Conservation (phyloP, 37 sponge, comb jelly and placozoan species). For the Mnemiopsis leidyi region DNA sequence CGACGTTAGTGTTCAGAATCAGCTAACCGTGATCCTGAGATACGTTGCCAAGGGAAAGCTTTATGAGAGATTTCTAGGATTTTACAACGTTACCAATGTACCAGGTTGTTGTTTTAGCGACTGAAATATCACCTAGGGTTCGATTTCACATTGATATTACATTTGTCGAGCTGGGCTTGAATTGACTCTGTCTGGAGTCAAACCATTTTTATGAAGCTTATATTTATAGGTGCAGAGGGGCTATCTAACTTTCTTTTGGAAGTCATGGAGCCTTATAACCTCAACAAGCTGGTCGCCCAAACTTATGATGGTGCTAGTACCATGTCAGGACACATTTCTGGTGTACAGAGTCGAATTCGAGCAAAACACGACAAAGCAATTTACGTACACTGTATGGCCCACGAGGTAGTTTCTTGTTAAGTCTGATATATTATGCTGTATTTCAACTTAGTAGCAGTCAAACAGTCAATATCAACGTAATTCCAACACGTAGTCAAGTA, state of each 20-base stretch:
- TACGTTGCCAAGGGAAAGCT: background rate
- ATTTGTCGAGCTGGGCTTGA: background rate
- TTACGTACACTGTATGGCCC: slow-evolving; percentile 26
- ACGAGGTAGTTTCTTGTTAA: no score
- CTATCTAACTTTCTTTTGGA: background rate
- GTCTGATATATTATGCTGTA: background rate
- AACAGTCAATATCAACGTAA: no score
- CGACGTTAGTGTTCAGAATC: background rate
- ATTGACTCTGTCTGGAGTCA: background rate
- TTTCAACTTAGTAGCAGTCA: no score
- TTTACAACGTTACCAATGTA: background rate
- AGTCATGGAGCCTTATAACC: background rate
- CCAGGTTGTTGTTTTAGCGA: background rate
- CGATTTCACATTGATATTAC: no score
- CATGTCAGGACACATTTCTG: background rate
- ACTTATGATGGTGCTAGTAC: background rate
- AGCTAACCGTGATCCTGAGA: background rate
- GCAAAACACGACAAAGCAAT: background rate
- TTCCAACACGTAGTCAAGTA: background rate
- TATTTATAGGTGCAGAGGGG: background rate
- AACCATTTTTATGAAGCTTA: background rate
- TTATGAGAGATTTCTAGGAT: background rate
- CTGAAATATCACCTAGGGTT: background rate
- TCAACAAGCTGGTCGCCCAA: background rate
- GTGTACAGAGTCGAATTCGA: background rate